A percentile compares a stretch with the other conserved stretches of the same genome.
These are phyloP conservation scores for Latrodectus elegans DNA, from an alignment of 2,888 invertebrate species.

Conservation along the genomic window DNA sequence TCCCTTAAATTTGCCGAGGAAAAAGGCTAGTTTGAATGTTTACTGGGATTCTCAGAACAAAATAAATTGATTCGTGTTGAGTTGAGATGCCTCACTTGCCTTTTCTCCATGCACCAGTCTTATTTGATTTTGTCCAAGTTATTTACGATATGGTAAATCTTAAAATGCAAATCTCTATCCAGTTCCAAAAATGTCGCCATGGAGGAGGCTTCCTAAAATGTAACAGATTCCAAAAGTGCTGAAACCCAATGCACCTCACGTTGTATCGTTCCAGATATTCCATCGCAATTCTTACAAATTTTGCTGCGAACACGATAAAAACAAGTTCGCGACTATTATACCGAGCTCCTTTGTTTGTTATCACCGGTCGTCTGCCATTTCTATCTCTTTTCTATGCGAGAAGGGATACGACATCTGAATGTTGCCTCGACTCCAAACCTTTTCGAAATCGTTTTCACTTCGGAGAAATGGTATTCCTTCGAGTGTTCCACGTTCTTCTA, in stretches of 20 bases:
- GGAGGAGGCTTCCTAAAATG: neutral
- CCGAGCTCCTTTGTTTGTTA: slow-evolving; percentile 5
- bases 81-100: too few relatives aligned
- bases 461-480: slow-evolving; percentile 3
- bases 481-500: neutral
- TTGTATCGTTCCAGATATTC: neutral
- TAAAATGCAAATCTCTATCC: slow-evolving; percentile 2
- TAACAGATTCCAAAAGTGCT: neutral
- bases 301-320: neutral
- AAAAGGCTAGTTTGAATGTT: too few relatives aligned
- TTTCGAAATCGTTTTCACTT: slow-evolving; percentile 5
- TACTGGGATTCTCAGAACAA: too few relatives aligned
- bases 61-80: too few relatives aligned
- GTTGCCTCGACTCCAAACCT: neutral
- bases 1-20: too few relatives aligned
- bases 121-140: neutral
- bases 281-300: neutral
- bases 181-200: neutral
- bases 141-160: neutral
- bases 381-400: slow-evolving; percentile 5
- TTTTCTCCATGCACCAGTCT: too few relatives aligned
- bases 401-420: neutral
- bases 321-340: slow-evolving; percentile 2
- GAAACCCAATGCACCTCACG: neutral
- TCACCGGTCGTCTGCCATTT: neutral